Evolutionary conservation across 2,113 vertebrate species (phyloP).

Genomic region (Carassius gibelio): DNA sequence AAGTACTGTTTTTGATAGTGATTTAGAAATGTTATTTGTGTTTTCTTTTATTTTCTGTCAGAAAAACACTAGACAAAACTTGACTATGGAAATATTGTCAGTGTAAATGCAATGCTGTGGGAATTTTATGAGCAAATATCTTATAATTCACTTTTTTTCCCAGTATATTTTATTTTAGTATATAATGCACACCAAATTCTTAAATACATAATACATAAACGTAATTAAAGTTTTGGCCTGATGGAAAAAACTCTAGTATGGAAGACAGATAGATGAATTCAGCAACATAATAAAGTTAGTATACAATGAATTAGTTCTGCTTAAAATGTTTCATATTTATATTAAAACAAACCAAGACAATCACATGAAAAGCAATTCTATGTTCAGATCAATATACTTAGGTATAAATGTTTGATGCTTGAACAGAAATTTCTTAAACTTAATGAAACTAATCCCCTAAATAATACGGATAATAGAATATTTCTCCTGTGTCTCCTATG

Average conservation of each 20-base stretch:
- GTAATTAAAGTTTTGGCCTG: not conserved
- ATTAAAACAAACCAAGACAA: too few relatives aligned
- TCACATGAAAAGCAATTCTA: too few relatives aligned
- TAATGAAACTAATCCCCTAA: too few relatives aligned
- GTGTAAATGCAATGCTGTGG: not conserved
- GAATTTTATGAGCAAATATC: not conserved
- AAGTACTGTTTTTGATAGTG: not conserved
- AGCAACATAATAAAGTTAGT: not conserved
- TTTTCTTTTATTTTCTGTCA: too few relatives aligned
- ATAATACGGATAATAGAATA: too few relatives aligned
- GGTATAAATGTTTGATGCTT: too few relatives aligned
- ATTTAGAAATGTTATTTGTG: not conserved
- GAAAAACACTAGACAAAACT: not conserved
- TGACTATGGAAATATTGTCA: not conserved
- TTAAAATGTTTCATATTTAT: too few relatives aligned
- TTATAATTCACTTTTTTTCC: not conserved
- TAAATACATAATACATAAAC: not conserved
- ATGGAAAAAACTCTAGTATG: not conserved
- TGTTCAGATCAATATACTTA: too few relatives aligned
- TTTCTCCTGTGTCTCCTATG: too few relatives aligned
- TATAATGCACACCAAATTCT: not conserved
- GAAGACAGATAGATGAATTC: not conserved
- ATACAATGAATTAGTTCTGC: not conserved
- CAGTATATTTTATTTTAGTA: not conserved
- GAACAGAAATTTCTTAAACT: too few relatives aligned